Evolutionary conservation across 2,113 vertebrate genomes (phyloP).

Genomic region (Mormyrus lacerda): DNA sequence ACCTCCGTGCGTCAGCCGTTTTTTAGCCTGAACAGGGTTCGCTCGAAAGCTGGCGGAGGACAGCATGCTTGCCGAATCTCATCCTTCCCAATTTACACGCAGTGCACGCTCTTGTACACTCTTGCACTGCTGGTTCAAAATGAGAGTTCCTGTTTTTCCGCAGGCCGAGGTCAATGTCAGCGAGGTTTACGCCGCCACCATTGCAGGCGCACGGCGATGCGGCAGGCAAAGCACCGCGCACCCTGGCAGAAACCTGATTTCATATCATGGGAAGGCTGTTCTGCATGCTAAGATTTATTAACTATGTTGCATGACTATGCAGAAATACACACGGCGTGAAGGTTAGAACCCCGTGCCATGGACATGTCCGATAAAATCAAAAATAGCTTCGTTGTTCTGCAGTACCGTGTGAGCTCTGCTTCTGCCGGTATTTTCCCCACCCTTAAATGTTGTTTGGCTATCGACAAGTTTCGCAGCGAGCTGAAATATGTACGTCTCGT

Average conservation of each 20-base stretch:
- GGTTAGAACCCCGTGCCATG: background rate
- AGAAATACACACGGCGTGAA: background rate
- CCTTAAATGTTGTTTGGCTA: background rate
- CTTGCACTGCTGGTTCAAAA: background rate
- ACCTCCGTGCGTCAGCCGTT: background rate
- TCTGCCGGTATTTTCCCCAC: background rate
- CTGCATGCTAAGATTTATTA: background rate
- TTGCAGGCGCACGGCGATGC: background rate
- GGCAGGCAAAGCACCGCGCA: background rate
- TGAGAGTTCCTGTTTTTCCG: background rate
- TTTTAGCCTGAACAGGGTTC: background rate
- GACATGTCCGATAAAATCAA: background rate
- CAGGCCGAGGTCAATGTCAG: background rate
- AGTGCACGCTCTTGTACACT: background rate
- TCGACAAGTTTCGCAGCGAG: background rate
- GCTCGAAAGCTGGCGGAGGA: background rate
- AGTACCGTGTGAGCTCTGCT: background rate
- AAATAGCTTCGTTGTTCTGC: background rate
- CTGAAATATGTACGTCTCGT: background rate
- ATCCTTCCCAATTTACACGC: background rate
- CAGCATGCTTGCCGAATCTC: background rate
- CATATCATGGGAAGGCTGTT: conserved; percentile 6
- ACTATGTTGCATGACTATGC: background rate
- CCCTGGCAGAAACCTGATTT: background rate
- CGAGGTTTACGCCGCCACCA: background rate